Conservation (phyloP, 1,140 invertebrate species). For the Trichogramma pretiosum region DNA sequence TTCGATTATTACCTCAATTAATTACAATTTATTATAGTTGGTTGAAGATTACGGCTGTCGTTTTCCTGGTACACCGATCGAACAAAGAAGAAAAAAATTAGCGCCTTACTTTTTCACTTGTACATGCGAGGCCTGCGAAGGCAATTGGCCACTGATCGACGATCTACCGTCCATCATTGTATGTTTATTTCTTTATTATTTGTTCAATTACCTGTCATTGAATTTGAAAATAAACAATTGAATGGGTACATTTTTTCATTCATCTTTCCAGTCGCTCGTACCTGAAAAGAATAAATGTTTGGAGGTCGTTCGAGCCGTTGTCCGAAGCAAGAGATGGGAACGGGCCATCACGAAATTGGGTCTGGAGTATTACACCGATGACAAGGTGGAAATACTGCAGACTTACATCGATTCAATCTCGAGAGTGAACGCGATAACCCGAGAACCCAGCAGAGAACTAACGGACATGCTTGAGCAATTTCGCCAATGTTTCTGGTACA, state of each 20-base stretch:
- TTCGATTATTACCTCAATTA: background rate
- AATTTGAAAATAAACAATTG: background rate
- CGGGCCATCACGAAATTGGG: background rate
- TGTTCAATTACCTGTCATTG: too few species aligned
- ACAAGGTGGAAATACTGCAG: background rate
- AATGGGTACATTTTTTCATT: background rate
- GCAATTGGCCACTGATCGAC: constrained; percentile 38
- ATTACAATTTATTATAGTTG: constrained; percentile 25
- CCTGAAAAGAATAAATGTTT: background rate
- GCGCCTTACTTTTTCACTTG: constrained; percentile 27
- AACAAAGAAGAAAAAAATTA: constrained; percentile 18
- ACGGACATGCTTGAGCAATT: constrained; percentile 4
- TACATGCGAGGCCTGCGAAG: constrained; percentile 20
- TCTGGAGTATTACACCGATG: background rate
- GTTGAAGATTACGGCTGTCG: constrained; percentile 34
- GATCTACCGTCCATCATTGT: constrained; percentile 23
- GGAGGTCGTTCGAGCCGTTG: constrained; percentile 11
- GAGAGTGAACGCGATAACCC: background rate
- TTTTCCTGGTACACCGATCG: constrained; percentile 23
- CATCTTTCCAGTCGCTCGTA: background rate
- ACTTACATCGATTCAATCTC: background rate
- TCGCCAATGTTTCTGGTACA: background rate
- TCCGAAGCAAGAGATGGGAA: background rate
- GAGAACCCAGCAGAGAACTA: constrained; percentile 4
- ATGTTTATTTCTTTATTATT: too few species aligned